Evolutionary conservation across 2,888 invertebrate species (phyloP).

Genomic region (Mechanitis mazaeus): DNA sequence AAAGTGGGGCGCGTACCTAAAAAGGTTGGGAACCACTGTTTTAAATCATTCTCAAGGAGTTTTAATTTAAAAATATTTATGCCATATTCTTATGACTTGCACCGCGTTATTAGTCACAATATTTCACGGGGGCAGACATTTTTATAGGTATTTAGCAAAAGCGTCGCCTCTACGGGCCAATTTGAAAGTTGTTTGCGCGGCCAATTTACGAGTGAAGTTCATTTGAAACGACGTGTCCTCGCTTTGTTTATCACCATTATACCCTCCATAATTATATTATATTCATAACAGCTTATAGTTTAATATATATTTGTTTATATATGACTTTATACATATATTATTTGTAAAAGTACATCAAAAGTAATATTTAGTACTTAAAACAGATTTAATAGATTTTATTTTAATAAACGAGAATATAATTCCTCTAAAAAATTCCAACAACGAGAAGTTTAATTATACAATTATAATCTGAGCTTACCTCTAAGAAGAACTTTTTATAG

Average conservation of each 20-base stretch:
- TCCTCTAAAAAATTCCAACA: too few species aligned
- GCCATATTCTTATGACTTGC: constrained; percentile 30
- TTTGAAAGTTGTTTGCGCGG: constrained; percentile 74
- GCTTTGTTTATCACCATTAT: constrained; percentile 36
- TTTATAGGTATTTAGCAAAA: constrained; percentile 77
- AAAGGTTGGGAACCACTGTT: too few species aligned
- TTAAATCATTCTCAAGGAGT: too few species aligned
- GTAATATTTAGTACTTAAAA: constrained; percentile 1
- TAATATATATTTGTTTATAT: too few species aligned
- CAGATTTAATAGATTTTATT: too few species aligned
- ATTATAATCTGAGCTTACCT: too few species aligned
- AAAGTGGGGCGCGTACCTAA: too few species aligned
- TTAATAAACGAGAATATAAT: too few species aligned
- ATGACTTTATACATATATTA: constrained; percentile 1
- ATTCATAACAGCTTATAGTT: constrained; percentile 1
- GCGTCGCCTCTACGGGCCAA: constrained; percentile 71
- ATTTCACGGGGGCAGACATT: constrained; percentile 72
- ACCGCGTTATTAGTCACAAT: constrained; percentile 59
- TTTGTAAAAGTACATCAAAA: not conserved
- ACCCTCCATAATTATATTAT: constrained; percentile 25
- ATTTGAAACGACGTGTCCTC: constrained; percentile 38
- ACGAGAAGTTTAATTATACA: too few species aligned
- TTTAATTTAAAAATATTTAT: constrained; percentile 11
- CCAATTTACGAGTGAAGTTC: constrained; percentile 59
- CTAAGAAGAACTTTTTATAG: too few species aligned